Evolutionary conservation across 92 coral and sea anemone genomes (phyloP).

Genomic region (Siderastrea siderea): DNA sequence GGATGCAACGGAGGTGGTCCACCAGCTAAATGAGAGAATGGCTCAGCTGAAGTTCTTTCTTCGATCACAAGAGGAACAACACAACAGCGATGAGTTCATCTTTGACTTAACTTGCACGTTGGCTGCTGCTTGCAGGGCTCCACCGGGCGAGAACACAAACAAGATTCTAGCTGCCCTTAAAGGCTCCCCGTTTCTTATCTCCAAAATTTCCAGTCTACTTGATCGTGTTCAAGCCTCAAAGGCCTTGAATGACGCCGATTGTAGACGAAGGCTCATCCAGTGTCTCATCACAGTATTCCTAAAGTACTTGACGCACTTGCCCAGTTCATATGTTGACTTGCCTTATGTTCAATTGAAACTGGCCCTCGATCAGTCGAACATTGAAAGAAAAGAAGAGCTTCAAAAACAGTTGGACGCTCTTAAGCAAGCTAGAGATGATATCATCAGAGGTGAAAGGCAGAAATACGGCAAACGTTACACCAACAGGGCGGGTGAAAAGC

Average conservation of each 20-base stretch:
- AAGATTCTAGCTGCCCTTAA: constrained; percentile 42
- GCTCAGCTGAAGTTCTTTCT: constrained; percentile 15
- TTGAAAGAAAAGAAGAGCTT: constrained; percentile 23
- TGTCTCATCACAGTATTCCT: constrained; percentile 45
- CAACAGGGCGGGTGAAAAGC: constrained; percentile 20
- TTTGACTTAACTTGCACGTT: constrained; percentile 44
- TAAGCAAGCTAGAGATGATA: constrained; percentile 59
- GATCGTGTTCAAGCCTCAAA: constrained; percentile 2
- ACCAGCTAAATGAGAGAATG: neutral
- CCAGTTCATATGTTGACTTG: constrained; percentile 66
- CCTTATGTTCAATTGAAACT: constrained; percentile 62
- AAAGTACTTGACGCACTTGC: constrained; percentile 65
- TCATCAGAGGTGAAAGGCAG: constrained; percentile 46
- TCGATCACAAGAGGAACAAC: constrained; percentile 22
- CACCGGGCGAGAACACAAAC: constrained; percentile 15
- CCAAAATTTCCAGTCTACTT: constrained; percentile 29
- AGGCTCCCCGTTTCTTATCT: constrained; percentile 39
- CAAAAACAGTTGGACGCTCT: constrained; percentile 37
- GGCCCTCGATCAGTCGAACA: constrained; percentile 17
- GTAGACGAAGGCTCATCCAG: neutral
- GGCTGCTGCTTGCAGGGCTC: constrained; percentile 46
- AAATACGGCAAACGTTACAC: constrained; percentile 10
- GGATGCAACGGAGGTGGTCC: neutral
- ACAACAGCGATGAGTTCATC: constrained; percentile 37
- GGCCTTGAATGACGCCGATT: neutral